Evolutionary conservation across 2,113 vertebrate species (phyloP).

Genomic region (Pelecanoides urinatrix): DNA sequence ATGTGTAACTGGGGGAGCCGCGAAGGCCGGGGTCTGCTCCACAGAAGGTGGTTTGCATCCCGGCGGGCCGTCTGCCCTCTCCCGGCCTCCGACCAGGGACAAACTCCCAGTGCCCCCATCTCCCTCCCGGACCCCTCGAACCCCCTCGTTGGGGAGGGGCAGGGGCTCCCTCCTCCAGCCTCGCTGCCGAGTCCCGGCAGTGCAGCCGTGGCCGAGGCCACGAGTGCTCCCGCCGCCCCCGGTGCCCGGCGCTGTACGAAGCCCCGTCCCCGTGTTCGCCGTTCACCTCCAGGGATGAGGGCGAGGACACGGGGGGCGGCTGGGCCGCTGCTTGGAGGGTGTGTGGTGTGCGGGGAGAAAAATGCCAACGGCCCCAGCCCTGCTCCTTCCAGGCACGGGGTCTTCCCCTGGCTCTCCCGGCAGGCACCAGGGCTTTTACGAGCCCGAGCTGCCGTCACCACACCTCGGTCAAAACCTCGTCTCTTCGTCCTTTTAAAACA

Average conservation of each 20-base stretch:
- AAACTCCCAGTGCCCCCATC: fast-evolving
- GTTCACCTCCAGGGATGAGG: not conserved
- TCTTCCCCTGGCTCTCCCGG: not conserved
- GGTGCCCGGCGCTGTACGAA: not conserved
- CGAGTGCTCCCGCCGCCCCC: not conserved
- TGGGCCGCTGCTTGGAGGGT: not conserved
- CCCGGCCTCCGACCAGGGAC: too few species aligned
- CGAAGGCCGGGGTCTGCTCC: not conserved
- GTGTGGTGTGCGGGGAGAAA: too few species aligned
- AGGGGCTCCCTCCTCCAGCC: not conserved
- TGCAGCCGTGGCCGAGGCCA: not conserved
- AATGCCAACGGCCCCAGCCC: not conserved
- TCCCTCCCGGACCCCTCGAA: not conserved
- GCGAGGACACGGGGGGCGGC: not conserved
- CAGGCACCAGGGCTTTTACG: not conserved
- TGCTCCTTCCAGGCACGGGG: not conserved
- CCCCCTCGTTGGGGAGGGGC: fast-evolving
- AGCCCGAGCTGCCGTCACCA: not conserved
- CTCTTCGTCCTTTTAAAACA: not conserved
- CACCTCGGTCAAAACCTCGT: not conserved
- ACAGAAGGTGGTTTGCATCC: not conserved
- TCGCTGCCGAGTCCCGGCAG: fast-evolving
- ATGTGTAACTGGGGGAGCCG: not conserved
- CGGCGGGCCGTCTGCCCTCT: not conserved
- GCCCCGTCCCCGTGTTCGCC: too few species aligned